A percentile compares a stretch with the other conserved stretches of the same genome.
These are phyloP conservation scores for Galleria mellonella DNA, from an alignment of 1,140 invertebrate genomes.

Conservation along the genomic window DNA sequence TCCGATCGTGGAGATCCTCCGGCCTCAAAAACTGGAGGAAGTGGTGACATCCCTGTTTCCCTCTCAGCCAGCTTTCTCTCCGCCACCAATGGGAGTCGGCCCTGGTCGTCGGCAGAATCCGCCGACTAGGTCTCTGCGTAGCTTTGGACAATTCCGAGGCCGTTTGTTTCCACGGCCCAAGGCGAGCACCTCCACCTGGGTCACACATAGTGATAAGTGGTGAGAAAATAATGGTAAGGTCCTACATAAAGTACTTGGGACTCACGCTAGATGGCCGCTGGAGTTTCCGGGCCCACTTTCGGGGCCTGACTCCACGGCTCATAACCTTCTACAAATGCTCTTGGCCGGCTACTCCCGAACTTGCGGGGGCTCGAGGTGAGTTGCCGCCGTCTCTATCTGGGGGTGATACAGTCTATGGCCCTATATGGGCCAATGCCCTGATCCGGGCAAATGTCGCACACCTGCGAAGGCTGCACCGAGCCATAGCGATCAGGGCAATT, in stretches of 20 bases:
- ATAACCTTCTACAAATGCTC: slow-evolving; percentile 1
- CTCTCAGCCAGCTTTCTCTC: slow-evolving; percentile 1
- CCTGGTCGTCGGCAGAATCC: slow-evolving; percentile 1
- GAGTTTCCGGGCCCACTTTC: slow-evolving; percentile 12
- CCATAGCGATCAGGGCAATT: slow-evolving; percentile 1
- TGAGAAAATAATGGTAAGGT: background rate
- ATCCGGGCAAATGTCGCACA: slow-evolving; percentile 1
- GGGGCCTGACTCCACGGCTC: slow-evolving; percentile 5
- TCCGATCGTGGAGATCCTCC: slow-evolving; percentile 10
- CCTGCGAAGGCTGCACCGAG: slow-evolving; percentile 3
- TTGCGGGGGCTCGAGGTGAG: slow-evolving; percentile 7
- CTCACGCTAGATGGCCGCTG: slow-evolving; percentile 11
- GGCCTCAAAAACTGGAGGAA: background rate
- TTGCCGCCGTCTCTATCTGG: slow-evolving; percentile 6
- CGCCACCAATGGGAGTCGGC: background rate
- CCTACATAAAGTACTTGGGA: slow-evolving; percentile 11
- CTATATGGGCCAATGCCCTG: slow-evolving; percentile 10
- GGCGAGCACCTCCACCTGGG: background rate
- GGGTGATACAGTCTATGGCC: slow-evolving; percentile 7
- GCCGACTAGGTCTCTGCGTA: slow-evolving; percentile 6
- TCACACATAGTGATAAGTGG: slow-evolving; percentile 7
- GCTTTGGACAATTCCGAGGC: slow-evolving; percentile 13
- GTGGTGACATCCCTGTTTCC: background rate
- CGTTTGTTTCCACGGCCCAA: slow-evolving; percentile 5
- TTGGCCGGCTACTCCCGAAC: slow-evolving; percentile 14